Evolutionary conservation across 1,140 invertebrate species (phyloP), one percentile per base, ranked within the genome.

Genomic region (Calosoma granatense): DNA sequence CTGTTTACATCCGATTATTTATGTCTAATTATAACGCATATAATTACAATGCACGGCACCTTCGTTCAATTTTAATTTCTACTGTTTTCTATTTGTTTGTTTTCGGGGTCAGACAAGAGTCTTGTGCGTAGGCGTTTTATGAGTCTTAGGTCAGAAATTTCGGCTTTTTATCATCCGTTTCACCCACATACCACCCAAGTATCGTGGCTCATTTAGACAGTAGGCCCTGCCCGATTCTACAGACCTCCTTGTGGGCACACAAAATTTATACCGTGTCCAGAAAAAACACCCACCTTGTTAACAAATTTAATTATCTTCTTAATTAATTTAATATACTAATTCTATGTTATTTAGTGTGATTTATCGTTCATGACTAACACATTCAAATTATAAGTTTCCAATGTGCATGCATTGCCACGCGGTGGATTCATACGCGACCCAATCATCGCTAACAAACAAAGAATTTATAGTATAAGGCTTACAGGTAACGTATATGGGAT

Each of bases 251-350:
- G 41, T 47, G 41, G 41, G 41, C 15, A 11, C 3, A 17, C 6
- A 47, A 47, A 11, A 47, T 47, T 11, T 47, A 47, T 47, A 47
- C 41, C 17, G 41, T 47, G 41, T 47, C 41, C 15, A 47, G 17
- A 9, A 17, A 12, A 17, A 12, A 47, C 41, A 47, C 41, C 41
- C 15, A 47, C 41, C 6, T 47, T 47, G 41, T 47, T 47, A 17
- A 47, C 6, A 47, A 11, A 47, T 47, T 47, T 47, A 47, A 47
- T 47, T 47, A 47, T 47, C 41, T 47, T 47, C 6, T 4, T 47
- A 47, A 47, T 47, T 47, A 47, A 47, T 47, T 47, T 47, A 47
- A 17, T 47, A 47, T 47, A 11, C 41, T 47, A 47, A 47, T 47
- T 47, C 41, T 47, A 47, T 47, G 41, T 47, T 12, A 47, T 47